Base-by-base conservation (phyloP, 2,113 vertebrate species). In the Sphaerodactylus townsendi region DNA sequence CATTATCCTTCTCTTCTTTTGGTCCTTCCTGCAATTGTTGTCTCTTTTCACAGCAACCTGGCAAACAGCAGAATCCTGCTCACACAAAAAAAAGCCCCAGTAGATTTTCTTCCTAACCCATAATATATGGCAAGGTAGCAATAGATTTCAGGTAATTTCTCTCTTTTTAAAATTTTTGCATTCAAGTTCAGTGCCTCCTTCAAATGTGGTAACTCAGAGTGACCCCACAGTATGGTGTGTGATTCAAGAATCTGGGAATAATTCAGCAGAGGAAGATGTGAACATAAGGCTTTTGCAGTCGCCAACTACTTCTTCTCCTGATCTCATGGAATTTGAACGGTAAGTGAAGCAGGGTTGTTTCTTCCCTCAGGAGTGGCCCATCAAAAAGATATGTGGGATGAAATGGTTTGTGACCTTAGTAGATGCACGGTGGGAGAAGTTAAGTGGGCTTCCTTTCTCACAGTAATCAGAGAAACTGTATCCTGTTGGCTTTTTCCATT, bases 251-350 rank as follows among this genome's bases (percentile, higher is more conserved):
- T 70, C 82, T 84, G 90, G 92, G 83, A 91, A 90, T 44, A 82
- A 92, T 80, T 80, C 84, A 3, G 5, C 39, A 28, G 90, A 85
- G 59, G 88, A 95, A 13, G 86, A 93, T 78, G 81, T 41, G 39
- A 92, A 87, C 28, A 19, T 64, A 71, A 92, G 88, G 71, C 23
- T 90, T 64, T 74, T 79, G 0, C 82, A 86, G 35, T 85, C 86
- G 59, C 41, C 91, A 2, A 7, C 37, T 25, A 81, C 82, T 79
- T 87, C 91, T 37, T 89, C 93, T 7, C 82, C 92, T 1, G 95
- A 95, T 88, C 92, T 97, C 80, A 74, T 95, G 87, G 97, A 97
- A 86, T 97, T 97, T 93, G 97, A 98, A 85, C 92, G 95, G 97
- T 97, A 93, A 59, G 93, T 80, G 76, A 77, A 77, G 35, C 35